phyloP scores from a whole-genome alignment of 2,888 invertebrate genomes.

The Epistrophe grossulariae region DNA sequence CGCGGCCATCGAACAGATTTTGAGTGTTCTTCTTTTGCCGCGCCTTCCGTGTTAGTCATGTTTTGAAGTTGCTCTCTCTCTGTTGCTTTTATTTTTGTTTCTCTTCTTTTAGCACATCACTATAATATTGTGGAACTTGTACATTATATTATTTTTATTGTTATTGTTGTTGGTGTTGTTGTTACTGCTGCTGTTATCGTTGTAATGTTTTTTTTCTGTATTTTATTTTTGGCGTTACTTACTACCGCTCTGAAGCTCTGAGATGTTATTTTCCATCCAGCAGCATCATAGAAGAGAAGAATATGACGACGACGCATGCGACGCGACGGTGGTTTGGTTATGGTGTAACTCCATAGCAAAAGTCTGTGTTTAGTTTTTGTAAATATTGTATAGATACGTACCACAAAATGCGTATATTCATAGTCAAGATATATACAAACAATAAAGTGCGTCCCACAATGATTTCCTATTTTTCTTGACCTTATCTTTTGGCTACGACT shows the following conservation, averaged over 20 bases:
- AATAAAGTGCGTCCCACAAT: conserved; percentile 77
- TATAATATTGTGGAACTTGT: conserved; percentile 59
- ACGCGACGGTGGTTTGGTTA: conserved; percentile 39
- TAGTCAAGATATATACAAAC: conserved; percentile 69
- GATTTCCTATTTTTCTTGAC: conserved; percentile 76
- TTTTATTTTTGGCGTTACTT: conserved; percentile 34
- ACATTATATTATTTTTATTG: conserved; percentile 75
- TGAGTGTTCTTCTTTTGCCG: conserved; percentile 25
- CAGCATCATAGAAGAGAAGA: conserved; percentile 20
- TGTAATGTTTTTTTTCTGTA: conserved; percentile 17
- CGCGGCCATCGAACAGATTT: neutral
- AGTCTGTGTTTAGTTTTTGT: conserved; percentile 37
- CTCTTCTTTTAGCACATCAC: neutral
- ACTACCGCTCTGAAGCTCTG: conserved; percentile 16
- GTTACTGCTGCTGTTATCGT: conserved; percentile 36
- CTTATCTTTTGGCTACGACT: conserved; percentile 76
- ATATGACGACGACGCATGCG: neutral
- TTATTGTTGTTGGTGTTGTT: conserved; percentile 63
- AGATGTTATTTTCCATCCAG: conserved; percentile 22
- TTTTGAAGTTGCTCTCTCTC: conserved; percentile 41
- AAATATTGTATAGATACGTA: neutral
- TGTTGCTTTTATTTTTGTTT: conserved; percentile 12
- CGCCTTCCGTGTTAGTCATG: conserved; percentile 67
- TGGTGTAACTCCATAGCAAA: conserved; percentile 37
- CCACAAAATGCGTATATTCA: conserved; percentile 62